These are phyloP conservation scores for Chloroceryle aenea DNA, from an alignment of 2,113 vertebrate species.

Conservation along the genomic window DNA sequence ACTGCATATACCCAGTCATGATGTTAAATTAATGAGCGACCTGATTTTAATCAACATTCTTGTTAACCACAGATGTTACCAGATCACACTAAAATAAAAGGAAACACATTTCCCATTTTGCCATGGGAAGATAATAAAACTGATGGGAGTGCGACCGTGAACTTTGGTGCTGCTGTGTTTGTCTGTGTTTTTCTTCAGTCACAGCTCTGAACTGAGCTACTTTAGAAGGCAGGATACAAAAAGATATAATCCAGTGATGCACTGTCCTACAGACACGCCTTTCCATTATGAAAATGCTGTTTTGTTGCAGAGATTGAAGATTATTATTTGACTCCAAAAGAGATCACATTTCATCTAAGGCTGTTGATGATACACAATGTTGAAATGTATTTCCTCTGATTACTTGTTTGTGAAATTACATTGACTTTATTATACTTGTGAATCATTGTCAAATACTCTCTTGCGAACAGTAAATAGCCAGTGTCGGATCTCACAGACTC, in stretches of 20 bases:
- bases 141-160: accelerated
- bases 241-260: background rate
- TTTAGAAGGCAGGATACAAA: background rate
- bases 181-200: background rate
- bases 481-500: background rate
- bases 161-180: background rate
- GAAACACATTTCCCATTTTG: background rate
- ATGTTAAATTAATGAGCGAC: background rate
- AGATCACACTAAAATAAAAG: background rate
- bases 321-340: background rate
- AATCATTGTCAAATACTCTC: background rate
- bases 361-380: background rate
- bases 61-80: background rate
- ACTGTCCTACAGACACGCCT: background rate
- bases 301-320: background rate
- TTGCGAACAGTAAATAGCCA: background rate
- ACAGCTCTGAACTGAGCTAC: background rate
- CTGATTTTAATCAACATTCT: background rate
- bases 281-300: background rate
- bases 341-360: background rate
- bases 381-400: background rate
- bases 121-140: background rate
- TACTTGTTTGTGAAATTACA: background rate
- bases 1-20: background rate
- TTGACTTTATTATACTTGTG: background rate